Evolutionary conservation across 2,113 vertebrate genomes (phyloP).

Genomic region (Cercocebus atys): DNA sequence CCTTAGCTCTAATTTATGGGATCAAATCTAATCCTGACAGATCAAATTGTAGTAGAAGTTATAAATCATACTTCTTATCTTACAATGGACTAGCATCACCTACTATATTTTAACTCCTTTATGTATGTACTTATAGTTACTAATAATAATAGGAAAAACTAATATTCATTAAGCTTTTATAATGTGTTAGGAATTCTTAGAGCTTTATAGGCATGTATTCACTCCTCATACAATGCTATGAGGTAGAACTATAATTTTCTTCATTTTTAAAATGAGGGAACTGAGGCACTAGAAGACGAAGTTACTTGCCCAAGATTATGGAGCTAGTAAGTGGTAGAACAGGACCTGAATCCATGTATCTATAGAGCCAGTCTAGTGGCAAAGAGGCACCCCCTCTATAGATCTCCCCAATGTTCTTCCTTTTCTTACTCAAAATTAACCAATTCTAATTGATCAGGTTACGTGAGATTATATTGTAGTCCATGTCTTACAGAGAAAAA

Average conservation of each 20-base stretch:
- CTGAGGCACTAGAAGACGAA: not conserved
- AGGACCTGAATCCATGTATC: not conserved
- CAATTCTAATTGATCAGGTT: not conserved
- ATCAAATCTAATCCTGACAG: conserved; percentile 3
- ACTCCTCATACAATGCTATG: not conserved
- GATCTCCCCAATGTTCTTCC: not conserved
- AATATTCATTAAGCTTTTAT: not conserved
- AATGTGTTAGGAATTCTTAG: not conserved
- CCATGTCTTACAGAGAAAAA: conserved; percentile 51
- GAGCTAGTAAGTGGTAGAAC: not conserved
- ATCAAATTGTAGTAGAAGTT: not conserved
- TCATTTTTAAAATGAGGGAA: not conserved
- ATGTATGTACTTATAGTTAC: not conserved
- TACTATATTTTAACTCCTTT: not conserved
- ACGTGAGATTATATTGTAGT: not conserved
- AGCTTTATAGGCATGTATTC: not conserved
- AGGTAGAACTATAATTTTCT: not conserved
- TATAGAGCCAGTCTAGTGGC: not conserved
- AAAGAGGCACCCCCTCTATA: not conserved
- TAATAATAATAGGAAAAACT: not conserved
- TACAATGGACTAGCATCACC: not conserved
- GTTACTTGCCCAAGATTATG: not conserved
- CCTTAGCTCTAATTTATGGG: not conserved
- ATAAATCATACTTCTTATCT: not conserved
- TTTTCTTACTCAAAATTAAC: not conserved